A percentile compares a stretch with the other conserved stretches of the same genome.
Evolutionary conservation across 2,888 invertebrate species (phyloP).

Genomic region (Auanema freiburgensis): DNA sequence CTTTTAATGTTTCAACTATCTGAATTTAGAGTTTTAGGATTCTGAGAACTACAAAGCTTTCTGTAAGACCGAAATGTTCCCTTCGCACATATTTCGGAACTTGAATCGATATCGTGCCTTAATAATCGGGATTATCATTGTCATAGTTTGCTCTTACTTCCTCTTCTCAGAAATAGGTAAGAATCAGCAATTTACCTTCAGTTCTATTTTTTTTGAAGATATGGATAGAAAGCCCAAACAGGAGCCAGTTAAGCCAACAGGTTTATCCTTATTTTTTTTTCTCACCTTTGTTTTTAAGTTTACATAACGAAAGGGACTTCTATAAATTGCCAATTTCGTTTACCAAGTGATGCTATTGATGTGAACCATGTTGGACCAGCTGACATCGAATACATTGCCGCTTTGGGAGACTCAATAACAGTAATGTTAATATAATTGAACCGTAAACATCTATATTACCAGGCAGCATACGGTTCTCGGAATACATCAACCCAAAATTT

Average conservation of each 20-base stretch:
- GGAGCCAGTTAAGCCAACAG: not conserved
- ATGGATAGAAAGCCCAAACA: not conserved
- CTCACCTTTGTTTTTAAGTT: not conserved
- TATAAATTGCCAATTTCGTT: slow-evolving; percentile 2
- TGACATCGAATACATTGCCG: slow-evolving; percentile 44
- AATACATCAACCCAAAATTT: slow-evolving; percentile 23
- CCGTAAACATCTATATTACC: not conserved
- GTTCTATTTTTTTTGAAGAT: not conserved
- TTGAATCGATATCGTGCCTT: not conserved
- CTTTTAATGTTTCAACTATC: not conserved
- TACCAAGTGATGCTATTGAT: slow-evolving; percentile 6
- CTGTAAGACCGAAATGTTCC: not conserved
- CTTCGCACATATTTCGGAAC: not conserved
- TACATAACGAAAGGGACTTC: not conserved
- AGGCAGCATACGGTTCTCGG: slow-evolving; percentile 5
- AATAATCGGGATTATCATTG: not conserved
- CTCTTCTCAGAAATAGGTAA: not conserved
- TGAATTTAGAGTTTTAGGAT: slow-evolving; percentile 1
- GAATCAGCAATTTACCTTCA: not conserved
- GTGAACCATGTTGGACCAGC: slow-evolving; percentile 33
- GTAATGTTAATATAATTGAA: slow-evolving; percentile 16
- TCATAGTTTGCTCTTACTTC: slow-evolving; percentile 5
- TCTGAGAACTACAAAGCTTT: slow-evolving; percentile 2
- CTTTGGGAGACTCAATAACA: slow-evolving; percentile 50
- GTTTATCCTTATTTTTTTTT: not conserved